phyloP scores from a whole-genome alignment of 2,113 vertebrate genomes.

The Lagenorhynchus albirostris region DNA sequence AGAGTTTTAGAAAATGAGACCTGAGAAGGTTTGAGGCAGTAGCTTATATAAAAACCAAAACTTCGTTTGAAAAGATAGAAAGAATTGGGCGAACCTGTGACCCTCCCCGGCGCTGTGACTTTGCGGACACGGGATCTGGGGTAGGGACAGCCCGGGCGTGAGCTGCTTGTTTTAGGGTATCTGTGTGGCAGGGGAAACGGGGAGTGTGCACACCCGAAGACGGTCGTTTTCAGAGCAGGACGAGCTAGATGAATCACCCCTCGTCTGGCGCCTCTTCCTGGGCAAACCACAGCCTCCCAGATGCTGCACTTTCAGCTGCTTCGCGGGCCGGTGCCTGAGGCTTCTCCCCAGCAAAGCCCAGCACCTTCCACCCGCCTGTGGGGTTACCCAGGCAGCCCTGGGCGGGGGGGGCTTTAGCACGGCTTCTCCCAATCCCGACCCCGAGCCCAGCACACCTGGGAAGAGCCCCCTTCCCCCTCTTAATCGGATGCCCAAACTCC shows the following conservation, averaged over 20 bases:
- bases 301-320: background rate
- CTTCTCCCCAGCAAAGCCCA: background rate
- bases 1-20: background rate
- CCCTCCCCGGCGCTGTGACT: rapidly evolving
- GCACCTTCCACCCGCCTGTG: background rate
- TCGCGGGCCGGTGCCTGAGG: too few relatives aligned
- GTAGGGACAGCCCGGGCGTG: rapidly evolving
- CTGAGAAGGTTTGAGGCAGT: background rate
- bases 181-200: background rate
- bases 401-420: background rate
- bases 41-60: background rate
- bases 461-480: background rate
- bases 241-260: background rate
- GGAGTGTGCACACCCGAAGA: rapidly evolving
- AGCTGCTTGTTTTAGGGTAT: too few relatives aligned
- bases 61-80: background rate
- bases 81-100: background rate
- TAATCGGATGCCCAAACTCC: background rate
- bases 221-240: constrained; percentile 38
- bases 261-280: constrained; percentile 37
- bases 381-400: background rate
- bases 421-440: background rate
- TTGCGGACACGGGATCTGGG: background rate
- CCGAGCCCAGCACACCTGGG: background rate
- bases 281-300: constrained; percentile 38